These are phyloP conservation scores for Nomada lathburiana DNA, from an alignment of 2,888 invertebrate species.

Conservation along the genomic window DNA sequence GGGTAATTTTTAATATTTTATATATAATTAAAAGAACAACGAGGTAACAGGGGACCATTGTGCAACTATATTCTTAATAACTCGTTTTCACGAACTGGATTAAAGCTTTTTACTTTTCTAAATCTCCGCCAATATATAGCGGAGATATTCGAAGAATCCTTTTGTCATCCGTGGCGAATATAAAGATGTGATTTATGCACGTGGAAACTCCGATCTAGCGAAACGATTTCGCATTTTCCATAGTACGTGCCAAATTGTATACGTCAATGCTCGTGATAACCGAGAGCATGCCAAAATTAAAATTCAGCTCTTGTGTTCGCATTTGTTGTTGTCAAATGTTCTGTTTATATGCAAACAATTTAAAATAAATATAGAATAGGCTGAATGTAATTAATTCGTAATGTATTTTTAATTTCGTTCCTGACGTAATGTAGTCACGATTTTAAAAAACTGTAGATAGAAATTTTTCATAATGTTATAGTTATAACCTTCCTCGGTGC, in stretches of 20 bases:
- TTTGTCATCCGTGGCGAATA: neutral
- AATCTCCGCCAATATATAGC: no score
- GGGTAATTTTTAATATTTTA: neutral
- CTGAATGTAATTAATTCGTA: neutral
- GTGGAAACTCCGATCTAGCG: slow-evolving; percentile 15
- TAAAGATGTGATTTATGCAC: neutral
- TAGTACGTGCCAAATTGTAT: slow-evolving; percentile 37
- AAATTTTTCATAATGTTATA: no score
- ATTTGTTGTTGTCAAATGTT: slow-evolving; percentile 42
- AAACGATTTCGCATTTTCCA: slow-evolving; percentile 12
- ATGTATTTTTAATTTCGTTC: neutral
- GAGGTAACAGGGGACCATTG: no score
- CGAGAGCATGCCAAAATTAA: slow-evolving; percentile 37
- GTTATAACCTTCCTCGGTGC: neutral
- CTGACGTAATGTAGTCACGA: neutral
- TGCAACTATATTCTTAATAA: no score
- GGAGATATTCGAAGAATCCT: slow-evolving; percentile 6
- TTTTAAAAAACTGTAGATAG: no score
- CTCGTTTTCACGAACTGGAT: no score
- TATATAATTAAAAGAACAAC: no score
- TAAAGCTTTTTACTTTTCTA: no score
- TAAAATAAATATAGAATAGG: neutral
- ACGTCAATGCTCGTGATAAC: slow-evolving; percentile 29
- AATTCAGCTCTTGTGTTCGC: slow-evolving; percentile 17
- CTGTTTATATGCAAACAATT: neutral